Evolutionary conservation across 1,140 invertebrate species (phyloP).

Genomic region (Pseudomyrmex concolor): DNA sequence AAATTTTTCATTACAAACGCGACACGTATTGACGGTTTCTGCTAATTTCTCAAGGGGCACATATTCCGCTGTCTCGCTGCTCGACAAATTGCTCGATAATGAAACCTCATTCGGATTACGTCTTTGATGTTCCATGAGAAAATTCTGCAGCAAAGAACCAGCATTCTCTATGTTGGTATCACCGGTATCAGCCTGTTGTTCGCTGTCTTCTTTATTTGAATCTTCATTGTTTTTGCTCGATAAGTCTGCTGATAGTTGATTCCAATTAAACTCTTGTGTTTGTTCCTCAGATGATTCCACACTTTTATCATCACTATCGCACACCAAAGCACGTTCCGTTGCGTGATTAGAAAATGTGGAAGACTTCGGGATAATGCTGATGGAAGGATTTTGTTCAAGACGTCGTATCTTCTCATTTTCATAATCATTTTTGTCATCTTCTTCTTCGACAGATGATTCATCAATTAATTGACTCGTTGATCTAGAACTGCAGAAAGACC

Average conservation of each 20-base stretch:
- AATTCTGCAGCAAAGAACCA: constrained; percentile 79
- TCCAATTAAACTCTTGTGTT: constrained; percentile 75
- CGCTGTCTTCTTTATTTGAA: constrained; percentile 53
- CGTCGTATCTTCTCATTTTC: constrained; percentile 66
- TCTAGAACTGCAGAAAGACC: constrained; percentile 71
- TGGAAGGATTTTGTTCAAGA: constrained; percentile 73
- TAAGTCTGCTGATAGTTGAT: constrained; percentile 75
- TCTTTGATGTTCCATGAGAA: constrained; percentile 81
- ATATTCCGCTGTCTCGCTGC: constrained; percentile 81
- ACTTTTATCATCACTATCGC: constrained; percentile 56
- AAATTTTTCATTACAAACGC: constrained; percentile 84
- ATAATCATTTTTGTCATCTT: constrained; percentile 61
- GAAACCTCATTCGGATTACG: constrained; percentile 78
- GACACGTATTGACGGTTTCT: constrained; percentile 82
- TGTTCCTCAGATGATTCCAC: constrained; percentile 45
- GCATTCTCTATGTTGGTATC: constrained; percentile 71
- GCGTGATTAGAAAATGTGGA: constrained; percentile 68
- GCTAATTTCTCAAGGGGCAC: constrained; percentile 84
- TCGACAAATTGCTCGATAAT: constrained; percentile 69
- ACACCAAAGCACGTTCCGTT: constrained; percentile 25
- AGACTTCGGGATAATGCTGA: constrained; percentile 76
- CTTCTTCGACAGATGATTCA: constrained; percentile 61
- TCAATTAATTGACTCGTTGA: constrained; percentile 67
- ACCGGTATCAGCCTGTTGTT: constrained; percentile 58
- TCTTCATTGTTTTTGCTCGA: constrained; percentile 55